Evolutionary conservation across 2,113 vertebrate genomes (phyloP), one percentile per base, ranked within the genome.

Genomic region (Coracopsis vasa): DNA sequence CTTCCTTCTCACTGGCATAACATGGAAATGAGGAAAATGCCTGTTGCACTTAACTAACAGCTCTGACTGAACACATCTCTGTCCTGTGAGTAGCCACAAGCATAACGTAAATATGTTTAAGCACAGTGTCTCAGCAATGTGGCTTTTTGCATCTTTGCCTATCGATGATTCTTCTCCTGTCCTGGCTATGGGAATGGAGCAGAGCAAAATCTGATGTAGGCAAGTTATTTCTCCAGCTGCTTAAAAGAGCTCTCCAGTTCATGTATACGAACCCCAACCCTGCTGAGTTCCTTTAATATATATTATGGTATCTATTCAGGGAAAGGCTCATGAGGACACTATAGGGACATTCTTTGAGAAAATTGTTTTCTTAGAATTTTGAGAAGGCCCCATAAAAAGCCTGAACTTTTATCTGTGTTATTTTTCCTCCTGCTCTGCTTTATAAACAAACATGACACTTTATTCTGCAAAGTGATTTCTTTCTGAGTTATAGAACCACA

Each of bases 361-460:
- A 75, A 89, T 91, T 3, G 93, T 92, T 92, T 84, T 65, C 88
- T 72, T 41, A 24, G 77, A 74, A 72, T 93, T 96, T 95, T 92
- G 86, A 85, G 77, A 87, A 82, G 83, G 80, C 80, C 14, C 91
- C 73, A 51, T 94, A 91, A 95, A 88, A 80, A 66, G 20, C 53
- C 72, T 83, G 62, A 87, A 83, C 78, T 94, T 95, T 95, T 94
- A 89, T 91, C 92, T 92, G 37, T 56, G 83, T 74, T 92, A 47
- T 86, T 91, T 94, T 94, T 79, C 53, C 27, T 71, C 62, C 41
- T 0, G 0, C 70, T 87, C 58, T 66, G 69, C 86, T 90, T 86
- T 94, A 85, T 94, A 95, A 97, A 95, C 95, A 95, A 97, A 92
- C 80, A 87, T 80, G 94, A 92, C 95, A 95, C 80, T 96, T 95